Base-by-base conservation (phyloP, 30 jellyfish, hydroid and myxozoan species). In the Chrysaora quinquecirrha region DNA sequence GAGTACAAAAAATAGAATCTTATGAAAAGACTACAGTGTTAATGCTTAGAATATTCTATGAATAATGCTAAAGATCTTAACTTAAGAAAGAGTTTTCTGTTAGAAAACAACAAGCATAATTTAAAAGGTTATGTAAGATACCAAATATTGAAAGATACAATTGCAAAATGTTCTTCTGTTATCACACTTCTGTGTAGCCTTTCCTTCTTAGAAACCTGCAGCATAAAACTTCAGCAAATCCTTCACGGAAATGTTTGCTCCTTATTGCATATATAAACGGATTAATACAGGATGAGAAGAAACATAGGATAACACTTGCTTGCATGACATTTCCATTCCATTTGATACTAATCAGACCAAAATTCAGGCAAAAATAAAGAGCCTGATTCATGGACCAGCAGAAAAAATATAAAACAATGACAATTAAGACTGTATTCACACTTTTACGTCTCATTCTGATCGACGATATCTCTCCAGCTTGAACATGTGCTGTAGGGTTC, bases 331-430 rank as follows among this genome's bases (percentile, higher is more conserved):
- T 74, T 1, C 89, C 88, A 70, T 87, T 78, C 83, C 83, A 87
- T 2, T 48, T 48, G 64, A 78, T 60, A 16, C 72, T 75, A 12
- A 11, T 65, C 22, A 87, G n/a, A 29, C 91, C 91, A 71, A 87
- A 71, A 34, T 87, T 87, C 71, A 67, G 73, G 77, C 96, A 87
- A 30, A 87, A 87, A 30, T 87, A 87, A 10, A 77, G 71, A 1
- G 61, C 78, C 63, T 87, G 96, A 65, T 87, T 87, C 89, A 76
- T 25, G 31, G 90, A 64, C 96, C 96, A 87, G 79, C 96, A 87
- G 29, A 77, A 18, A 62, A 87, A 87, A 54, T 76, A 87, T 1
- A 85, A 87, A 16, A 77, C 61, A 47, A 87, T 87, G 75, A 87
- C 96, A 33, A 78, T 77, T 38, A 76, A 34, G 19, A 87, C 90